Base-by-base conservation (phyloP, 2,888 invertebrate genomes). In the Philereme vetulata region DNA sequence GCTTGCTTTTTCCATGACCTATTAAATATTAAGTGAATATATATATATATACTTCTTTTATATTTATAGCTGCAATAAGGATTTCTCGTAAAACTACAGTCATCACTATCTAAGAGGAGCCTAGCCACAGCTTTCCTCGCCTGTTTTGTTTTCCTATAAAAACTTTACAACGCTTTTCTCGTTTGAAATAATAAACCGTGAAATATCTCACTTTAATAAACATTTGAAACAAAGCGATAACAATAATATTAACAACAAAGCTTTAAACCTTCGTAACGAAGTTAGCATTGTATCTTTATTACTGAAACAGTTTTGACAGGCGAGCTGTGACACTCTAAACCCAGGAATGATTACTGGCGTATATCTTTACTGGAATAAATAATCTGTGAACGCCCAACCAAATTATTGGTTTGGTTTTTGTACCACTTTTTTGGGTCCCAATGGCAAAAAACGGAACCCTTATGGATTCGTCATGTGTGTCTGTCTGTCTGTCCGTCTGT, bases 271-370 rank as follows among this genome's bases (percentile, higher is more conserved):
- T 34, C 58, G 51, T 51, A 56, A 61, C 51, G 51, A 59, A 64
- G 61, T 64, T 67, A 51, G 56, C 62, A 56, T 69, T 50, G 65
- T 59, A 66, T 66, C 62, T 63, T 62, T 71, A 66, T 67, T 66
- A 71, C 63, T 70, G 67, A 72, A 74, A 65, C 72, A 75, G 72
- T 76, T 75, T 69, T 70, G 74, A 71, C 67, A 71, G 64, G 51
- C 67, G 56, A 65, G 66, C 66, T 67, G 68, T 70, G 72, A 74
- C 72, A 74, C 62, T 75, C 70, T 68, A 76, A 75, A 77, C 72
- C 70, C 67, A 70, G 66, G 68, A 81, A 77, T 81, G 72, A 80
- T 79, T 81, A 21, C 21, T 21, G 21, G 21, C 21, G 21, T 2
- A 21, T 21, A 21, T 21, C 21, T 21, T 21, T 21, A 21, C 21